phyloP scores from a whole-genome alignment of 2,113 vertebrate species.

The Nibea coibor region DNA sequence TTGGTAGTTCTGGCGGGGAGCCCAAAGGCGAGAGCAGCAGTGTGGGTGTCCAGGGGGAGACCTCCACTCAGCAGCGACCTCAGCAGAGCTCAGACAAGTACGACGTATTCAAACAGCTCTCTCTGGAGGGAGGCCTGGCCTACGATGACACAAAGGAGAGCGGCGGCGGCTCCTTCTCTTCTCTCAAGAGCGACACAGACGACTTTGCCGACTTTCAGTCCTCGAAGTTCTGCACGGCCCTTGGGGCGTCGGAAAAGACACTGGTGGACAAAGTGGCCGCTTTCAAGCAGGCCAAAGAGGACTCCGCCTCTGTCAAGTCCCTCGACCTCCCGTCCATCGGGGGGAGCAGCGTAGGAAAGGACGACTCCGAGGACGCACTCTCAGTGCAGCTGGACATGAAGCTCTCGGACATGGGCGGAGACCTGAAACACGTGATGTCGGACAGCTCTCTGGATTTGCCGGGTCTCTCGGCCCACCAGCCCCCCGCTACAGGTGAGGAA shows the following conservation, averaged over 20 bases:
- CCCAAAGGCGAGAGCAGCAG: conserved; percentile 70
- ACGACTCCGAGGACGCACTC: conserved; percentile 96
- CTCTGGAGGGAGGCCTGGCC: conserved; percentile 86
- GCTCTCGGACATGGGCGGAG: conserved; percentile 95
- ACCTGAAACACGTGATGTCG: conserved; percentile 99
- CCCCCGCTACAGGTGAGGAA: conserved; percentile 99
- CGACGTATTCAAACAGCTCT: conserved; percentile 93
- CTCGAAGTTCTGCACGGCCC: conserved; percentile 89
- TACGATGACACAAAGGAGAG: conserved; percentile 90
- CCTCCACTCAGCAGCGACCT: conserved; percentile 61
- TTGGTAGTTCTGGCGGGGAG: conserved; percentile 86
- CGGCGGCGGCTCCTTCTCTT: conserved; percentile 76
- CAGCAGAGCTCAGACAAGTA: conserved; percentile 86
- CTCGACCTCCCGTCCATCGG: conserved; percentile 97
- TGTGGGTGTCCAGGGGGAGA: conserved; percentile 73
- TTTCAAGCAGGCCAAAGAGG: conserved; percentile 96
- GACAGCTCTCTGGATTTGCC: conserved; percentile 99
- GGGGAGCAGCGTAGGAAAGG: conserved; percentile 96
- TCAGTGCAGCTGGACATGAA: conserved; percentile 99
- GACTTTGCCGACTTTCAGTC: conserved; percentile 97
- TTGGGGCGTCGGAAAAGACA: conserved; percentile 88
- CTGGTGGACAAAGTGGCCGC: conserved; percentile 92
- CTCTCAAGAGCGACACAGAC: conserved; percentile 87
- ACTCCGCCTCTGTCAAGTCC: conserved; percentile 96
- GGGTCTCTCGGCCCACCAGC: conserved; percentile 95